Evolutionary conservation across 2,797 vertebrate genomes (phyloP), one percentile per base, ranked within the genome.

Genomic region (Alca torda): DNA sequence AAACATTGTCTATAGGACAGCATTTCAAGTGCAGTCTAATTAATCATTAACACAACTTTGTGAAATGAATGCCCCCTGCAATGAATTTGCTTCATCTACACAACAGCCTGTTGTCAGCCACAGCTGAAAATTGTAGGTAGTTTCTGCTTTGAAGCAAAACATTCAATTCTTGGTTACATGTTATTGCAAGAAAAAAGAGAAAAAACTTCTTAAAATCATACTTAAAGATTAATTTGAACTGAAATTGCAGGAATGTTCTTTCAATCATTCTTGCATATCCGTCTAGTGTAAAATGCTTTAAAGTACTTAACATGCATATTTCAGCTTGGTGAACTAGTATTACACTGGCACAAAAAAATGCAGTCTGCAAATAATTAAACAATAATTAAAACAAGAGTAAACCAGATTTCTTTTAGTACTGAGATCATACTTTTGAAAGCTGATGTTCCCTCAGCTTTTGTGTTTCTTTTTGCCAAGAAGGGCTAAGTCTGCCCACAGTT

Each of bases 331-430:
- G 82, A 92, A 45, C 85, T 95, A 69, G 37, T 90, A 89, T 96
- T 96, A 93, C 95, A 79, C 57, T 92, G 85, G 67, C 83, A 91
- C 84, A 80, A 67, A 94, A 97, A 95, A 90, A 90, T 77, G 79
- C 51, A 84, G 39, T 63, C 81, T 96, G 93, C 61, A 96, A 95
- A 96, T 97, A 90, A 98, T 97, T 97, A 96, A 95, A 87, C 68
- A 60, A 68, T 78, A 95, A 92, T 92, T 95, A 92, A 95, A 96
- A 79, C 77, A 95, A 87, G 79, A 94, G 84, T 83, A 75, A 92
- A 31, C 57, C 67, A 48, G 79, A 31, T 96, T 95, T 90, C 39
- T 94, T 86, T 90, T 93, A 88, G 24, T 84, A 69, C 51, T 86
- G 77, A 59, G 56, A 10, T 91, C 54, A 86, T 91, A 87, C 92